Evolutionary conservation across 2,888 invertebrate genomes (phyloP), one percentile per base, ranked within the genome.

Genomic region (Agonopterix subpropinquella): DNA sequence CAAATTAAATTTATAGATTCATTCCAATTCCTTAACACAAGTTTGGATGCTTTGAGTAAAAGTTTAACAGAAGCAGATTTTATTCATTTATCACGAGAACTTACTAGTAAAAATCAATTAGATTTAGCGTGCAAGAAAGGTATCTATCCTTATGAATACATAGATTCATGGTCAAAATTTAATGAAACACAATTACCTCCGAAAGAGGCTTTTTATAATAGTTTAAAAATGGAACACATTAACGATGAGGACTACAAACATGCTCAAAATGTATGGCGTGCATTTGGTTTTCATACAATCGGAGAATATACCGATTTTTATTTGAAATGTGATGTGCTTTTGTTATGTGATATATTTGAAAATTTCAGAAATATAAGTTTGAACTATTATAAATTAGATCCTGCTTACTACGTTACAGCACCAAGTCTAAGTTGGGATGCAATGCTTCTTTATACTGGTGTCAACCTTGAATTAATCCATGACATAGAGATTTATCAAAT

Each of bases 301-400:
- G 56, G 58, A 5, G 55, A 61, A 44, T 64, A 62, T 37, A 55
- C 53, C 2, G 61, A 67, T 45, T 47, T 63, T 15, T 67, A 65
- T 48, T 41, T 60, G 11, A 61, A 59, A 55, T 49, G 48, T 28
- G 59, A 59, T 47, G 58, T 60, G 7, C 41, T 57, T 50, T 36
- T 64, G 15, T 43, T 67, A 44, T 52, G 58, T 45, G 62, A 67
- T 47, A 54, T 62, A 13, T 64, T 65, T 48, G 59, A 67, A 56
- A 62, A 61, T 43, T 65, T 65, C 52, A 50, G 64, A 50, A 48
- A 48, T 1, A 51, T 50, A 8, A 54, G 61, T 46, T 45, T 56
- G 15, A 8, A 36, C 18, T 39, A 56, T 48, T 66, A 64, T 53
- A 44, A 55, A n/a, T 50, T 67, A 8, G 66, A 62, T 50, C 59